Conservation (phyloP, 2,797 vertebrate species). For the Ctenopoma kingsleyae region DNA sequence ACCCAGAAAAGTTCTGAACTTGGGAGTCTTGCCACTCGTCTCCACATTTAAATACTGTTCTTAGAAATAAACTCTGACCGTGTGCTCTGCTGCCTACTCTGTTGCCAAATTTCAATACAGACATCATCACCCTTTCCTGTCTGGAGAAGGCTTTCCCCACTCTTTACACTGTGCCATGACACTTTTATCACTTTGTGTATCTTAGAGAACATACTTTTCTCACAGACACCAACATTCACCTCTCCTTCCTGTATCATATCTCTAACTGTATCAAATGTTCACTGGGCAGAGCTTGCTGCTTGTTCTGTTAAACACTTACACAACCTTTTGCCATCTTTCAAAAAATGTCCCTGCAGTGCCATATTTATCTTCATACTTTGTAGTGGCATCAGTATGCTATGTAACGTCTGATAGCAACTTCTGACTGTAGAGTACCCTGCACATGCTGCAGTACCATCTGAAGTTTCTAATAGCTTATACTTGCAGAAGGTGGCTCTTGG, state of each 20-base stretch:
- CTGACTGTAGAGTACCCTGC: background rate
- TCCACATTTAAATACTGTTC: background rate
- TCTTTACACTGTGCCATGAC: too few species aligned
- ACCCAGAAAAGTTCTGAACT: background rate
- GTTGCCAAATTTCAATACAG: background rate
- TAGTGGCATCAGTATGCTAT: too few species aligned
- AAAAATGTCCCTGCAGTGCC: background rate
- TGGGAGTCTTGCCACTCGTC: background rate
- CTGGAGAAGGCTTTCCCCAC: background rate
- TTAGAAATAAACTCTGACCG: background rate
- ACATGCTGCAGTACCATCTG: background rate
- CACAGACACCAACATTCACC: background rate
- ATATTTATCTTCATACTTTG: background rate
- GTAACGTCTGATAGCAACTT: background rate
- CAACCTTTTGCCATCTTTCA: background rate
- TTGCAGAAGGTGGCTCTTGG: background rate
- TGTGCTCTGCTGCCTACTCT: background rate
- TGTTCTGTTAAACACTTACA: background rate
- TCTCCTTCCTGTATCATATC: background rate
- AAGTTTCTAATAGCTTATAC: background rate
- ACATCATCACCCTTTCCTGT: background rate
- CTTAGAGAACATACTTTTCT: background rate
- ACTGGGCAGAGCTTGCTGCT: background rate
- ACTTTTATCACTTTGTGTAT: background rate
- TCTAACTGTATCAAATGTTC: background rate